phyloP scores from a whole-genome alignment of 1,140 invertebrate species.

The Saccostrea echinata region DNA sequence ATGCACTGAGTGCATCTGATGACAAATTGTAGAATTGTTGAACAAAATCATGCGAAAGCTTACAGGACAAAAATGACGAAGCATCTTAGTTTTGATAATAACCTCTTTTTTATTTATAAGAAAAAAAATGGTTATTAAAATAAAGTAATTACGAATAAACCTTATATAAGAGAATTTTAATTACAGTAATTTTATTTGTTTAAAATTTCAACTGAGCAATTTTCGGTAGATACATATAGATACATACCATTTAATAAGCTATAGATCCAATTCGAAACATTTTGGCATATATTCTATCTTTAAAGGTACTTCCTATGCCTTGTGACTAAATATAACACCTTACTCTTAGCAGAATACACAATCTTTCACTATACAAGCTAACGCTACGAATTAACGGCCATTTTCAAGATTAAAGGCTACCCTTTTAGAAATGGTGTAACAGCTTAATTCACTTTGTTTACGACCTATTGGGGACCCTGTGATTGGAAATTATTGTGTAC shows the following conservation, averaged over 20 bases:
- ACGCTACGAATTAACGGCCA: not conserved
- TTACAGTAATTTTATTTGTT: too few relatives aligned
- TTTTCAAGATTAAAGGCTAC: not conserved
- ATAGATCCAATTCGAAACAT: not conserved
- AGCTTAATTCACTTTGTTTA: slow-evolving; percentile 17
- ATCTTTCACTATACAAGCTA: not conserved
- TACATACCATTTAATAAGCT: not conserved
- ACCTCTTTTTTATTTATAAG: too few relatives aligned
- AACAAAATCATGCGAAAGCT: too few relatives aligned
- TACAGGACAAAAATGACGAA: too few relatives aligned
- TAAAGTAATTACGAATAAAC: too few relatives aligned
- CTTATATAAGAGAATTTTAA: too few relatives aligned
- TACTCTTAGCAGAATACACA: not conserved
- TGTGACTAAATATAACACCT: not conserved
- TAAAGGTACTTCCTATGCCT: not conserved
- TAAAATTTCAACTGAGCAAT: too few relatives aligned
- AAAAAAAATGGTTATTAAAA: too few relatives aligned
- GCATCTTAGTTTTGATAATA: too few relatives aligned
- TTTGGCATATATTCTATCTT: not conserved
- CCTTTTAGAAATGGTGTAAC: not conserved
- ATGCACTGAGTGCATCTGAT: too few relatives aligned
- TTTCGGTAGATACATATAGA: too few relatives aligned
- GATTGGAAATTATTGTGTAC: not conserved
- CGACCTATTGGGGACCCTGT: not conserved
- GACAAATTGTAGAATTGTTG: too few relatives aligned